These are phyloP conservation scores for Mantis religiosa DNA, from an alignment of 2,888 invertebrate species.

Conservation along the genomic window DNA sequence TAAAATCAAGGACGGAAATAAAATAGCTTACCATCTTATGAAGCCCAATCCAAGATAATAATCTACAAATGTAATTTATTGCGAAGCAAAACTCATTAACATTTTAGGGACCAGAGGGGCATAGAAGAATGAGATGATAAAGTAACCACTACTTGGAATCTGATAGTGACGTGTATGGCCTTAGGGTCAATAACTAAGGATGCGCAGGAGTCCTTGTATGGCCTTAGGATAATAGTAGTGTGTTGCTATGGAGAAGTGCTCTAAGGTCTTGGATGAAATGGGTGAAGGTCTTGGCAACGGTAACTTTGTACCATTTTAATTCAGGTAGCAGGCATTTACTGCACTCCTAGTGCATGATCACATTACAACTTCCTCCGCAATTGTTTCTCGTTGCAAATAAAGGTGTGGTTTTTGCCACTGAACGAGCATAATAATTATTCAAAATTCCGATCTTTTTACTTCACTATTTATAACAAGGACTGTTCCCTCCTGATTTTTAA, in stretches of 20 bases:
- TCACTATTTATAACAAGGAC: too few relatives aligned
- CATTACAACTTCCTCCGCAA: too few relatives aligned
- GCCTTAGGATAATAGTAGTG: not conserved
- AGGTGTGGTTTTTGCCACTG: too few relatives aligned
- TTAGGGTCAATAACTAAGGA: not conserved
- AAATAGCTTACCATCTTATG: not conserved
- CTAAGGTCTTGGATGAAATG: not conserved
- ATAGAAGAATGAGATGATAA: not conserved
- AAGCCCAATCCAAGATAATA: not conserved
- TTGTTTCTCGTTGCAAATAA: too few relatives aligned
- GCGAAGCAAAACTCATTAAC: not conserved
- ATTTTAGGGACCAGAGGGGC: not conserved
- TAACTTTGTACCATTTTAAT: too few relatives aligned
- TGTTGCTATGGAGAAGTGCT: not conserved
- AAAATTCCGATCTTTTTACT: too few relatives aligned
- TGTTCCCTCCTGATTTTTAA: too few relatives aligned
- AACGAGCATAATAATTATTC: too few relatives aligned
- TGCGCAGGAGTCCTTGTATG: not conserved
- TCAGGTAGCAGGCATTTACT: too few relatives aligned
- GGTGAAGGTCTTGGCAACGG: not conserved
- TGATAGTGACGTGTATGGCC: not conserved
- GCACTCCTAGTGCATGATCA: too few relatives aligned
- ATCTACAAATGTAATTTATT: not conserved
- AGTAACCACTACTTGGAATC: not conserved
- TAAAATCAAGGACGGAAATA: not conserved